Evolutionary conservation across 2,888 invertebrate species (phyloP).

Genomic region (Drosophila colorata): DNA sequence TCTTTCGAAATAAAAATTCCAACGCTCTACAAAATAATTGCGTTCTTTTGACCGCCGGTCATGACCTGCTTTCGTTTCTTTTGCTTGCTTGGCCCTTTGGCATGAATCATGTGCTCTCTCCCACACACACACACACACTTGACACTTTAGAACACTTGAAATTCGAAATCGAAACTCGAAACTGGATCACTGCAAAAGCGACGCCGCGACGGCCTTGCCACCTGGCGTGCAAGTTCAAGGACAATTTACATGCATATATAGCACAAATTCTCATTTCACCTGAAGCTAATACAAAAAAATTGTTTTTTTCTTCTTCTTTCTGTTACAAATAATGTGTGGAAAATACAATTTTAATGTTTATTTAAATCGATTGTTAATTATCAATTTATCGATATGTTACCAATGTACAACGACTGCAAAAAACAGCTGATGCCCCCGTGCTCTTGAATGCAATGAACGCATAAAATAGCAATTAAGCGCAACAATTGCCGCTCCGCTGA

Average conservation of each 20-base stretch:
- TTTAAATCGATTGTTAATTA: constrained; percentile 2
- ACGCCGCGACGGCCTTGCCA: constrained; percentile 29
- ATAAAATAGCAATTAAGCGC: constrained; percentile 28
- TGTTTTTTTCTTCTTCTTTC: neutral
- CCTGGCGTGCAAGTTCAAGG: constrained; percentile 27
- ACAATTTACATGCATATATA: constrained; percentile 23
- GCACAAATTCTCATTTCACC: neutral
- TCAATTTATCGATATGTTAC: constrained; percentile 29
- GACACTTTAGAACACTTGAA: constrained; percentile 48
- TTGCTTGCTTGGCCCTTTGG: constrained; percentile 5
- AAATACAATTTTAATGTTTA: neutral
- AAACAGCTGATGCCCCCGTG: constrained; percentile 45
- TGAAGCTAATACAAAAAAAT: neutral
- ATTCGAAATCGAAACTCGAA: constrained; percentile 36
- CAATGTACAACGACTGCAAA: constrained; percentile 6
- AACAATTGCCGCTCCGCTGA: constrained; percentile 26
- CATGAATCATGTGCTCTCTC: constrained; percentile 19
- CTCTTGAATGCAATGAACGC: constrained; percentile 42
- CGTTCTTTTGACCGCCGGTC: constrained; percentile 77
- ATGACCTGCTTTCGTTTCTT: constrained; percentile 35
- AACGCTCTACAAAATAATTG: constrained; percentile 51
- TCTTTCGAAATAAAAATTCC: constrained; percentile 19
- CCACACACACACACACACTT: constrained; percentile 32
- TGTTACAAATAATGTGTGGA: neutral
- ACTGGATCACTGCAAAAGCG: constrained; percentile 35